These are phyloP conservation scores for Tryphoninae sp. DNA, from an alignment of 2,888 invertebrate species.

Conservation along the genomic window DNA sequence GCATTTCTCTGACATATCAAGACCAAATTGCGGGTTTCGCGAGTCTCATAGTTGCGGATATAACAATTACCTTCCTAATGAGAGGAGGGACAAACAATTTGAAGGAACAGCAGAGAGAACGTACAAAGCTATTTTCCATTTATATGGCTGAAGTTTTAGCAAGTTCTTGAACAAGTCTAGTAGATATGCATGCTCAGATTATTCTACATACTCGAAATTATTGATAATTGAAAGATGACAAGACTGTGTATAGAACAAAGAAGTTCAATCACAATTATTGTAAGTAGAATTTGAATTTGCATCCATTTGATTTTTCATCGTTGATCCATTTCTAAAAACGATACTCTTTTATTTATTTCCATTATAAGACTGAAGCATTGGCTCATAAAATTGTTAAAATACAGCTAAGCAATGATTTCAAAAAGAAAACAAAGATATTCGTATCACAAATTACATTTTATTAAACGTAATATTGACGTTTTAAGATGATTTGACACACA, in stretches of 20 bases:
- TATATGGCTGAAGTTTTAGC: no score
- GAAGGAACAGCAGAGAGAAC: not conserved
- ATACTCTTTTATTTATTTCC: not conserved
- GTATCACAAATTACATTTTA: no score
- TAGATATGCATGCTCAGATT: no score
- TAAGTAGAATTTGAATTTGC: not conserved
- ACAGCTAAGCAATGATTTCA: no score
- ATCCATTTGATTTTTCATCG: not conserved
- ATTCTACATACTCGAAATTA: not conserved
- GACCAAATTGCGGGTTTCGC: not conserved
- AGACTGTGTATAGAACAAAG: not conserved
- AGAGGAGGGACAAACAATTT: not conserved
- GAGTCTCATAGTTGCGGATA: not conserved
- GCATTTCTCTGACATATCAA: not conserved
- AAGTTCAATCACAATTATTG: not conserved
- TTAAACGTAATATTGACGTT: no score
- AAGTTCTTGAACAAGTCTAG: no score
- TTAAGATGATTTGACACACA: no score
- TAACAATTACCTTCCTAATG: not conserved
- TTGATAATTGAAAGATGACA: not conserved
- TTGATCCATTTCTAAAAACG: not conserved
- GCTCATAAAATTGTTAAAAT: not conserved
- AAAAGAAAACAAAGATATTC: no score
- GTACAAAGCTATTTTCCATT: not conserved
- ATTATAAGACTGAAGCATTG: not conserved